These are phyloP conservation scores for Leptopilina syphax DNA, from an alignment of 2,888 invertebrate genomes.

Conservation along the genomic window DNA sequence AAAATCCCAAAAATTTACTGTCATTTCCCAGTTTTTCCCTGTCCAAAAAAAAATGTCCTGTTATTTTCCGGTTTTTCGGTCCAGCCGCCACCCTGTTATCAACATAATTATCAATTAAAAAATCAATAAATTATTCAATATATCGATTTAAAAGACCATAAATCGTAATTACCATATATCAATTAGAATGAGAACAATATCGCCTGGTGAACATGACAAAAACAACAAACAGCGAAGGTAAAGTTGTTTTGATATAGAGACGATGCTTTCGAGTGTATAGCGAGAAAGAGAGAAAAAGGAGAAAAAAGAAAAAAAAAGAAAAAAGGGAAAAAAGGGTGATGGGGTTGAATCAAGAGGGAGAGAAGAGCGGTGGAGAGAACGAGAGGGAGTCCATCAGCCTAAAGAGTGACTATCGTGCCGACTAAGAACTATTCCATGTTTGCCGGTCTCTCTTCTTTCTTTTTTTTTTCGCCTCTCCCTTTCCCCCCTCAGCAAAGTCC, in stretches of 20 bases:
- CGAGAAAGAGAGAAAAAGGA: neutral
- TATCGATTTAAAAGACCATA: too few relatives aligned
- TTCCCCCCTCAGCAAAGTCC: conserved; percentile 35
- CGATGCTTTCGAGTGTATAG: conserved; percentile 29
- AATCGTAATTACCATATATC: too few relatives aligned
- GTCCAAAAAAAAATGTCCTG: too few relatives aligned
- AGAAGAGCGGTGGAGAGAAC: conserved; percentile 58
- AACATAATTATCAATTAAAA: too few relatives aligned
- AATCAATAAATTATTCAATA: too few relatives aligned
- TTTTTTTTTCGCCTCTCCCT: conserved; percentile 55
- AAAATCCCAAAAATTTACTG: too few relatives aligned
- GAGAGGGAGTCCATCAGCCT: conserved; percentile 73
- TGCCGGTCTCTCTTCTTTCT: conserved; percentile 72
- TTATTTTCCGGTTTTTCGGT: too few relatives aligned
- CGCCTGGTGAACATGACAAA: too few relatives aligned
- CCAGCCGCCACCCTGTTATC: too few relatives aligned
- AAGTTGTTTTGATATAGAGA: conserved; percentile 42
- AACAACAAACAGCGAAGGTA: neutral
- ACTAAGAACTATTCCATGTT: conserved; percentile 77
- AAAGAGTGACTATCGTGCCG: conserved; percentile 75
- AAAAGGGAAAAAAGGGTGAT: conserved; percentile 16
- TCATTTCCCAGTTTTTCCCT: too few relatives aligned
- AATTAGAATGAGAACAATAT: too few relatives aligned
- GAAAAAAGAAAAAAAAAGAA: conserved; percentile 32
- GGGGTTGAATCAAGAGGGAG: conserved; percentile 31